Evolutionary conservation across 1,140 invertebrate genomes (phyloP), one percentile per base, ranked within the genome.

Genomic region (Bradynema listronoti): DNA sequence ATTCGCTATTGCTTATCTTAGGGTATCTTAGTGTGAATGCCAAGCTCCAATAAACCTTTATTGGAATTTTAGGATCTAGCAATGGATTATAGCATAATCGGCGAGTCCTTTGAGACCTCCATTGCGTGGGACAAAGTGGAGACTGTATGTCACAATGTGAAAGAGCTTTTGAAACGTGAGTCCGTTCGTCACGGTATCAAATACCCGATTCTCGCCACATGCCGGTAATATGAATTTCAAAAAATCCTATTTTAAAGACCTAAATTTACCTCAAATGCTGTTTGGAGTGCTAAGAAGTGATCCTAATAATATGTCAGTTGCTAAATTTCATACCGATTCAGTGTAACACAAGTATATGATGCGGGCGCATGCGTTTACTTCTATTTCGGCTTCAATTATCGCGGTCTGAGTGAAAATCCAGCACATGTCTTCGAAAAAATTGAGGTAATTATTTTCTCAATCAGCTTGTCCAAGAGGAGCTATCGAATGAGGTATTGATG

Each of bases 41-140:
- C 7, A 14, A n/a, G n/a, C n/a, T n/a, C n/a, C 51, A 4, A 3
- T 7, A 33, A 9, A 11, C 0, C 62, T 24, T 39, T 51, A 33
- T 46, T 61, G 6, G n/a, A 16, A 39, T 42, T 25, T 29, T 78
- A 91, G 88, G 93, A 98, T 80, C 80, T 96, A 41, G 92, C 85
- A 0, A 82, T 96, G 47, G 87, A 93, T 33, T 92, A 87, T 76
- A 84, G 85, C 57, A 84, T 95, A 39, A 85, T 97, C 7, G 60
- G 90, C 0, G 93, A 97, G 79, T 96, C 91, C 0, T 98, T 98
- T 81, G 93, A 98, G 80, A 98, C 93, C 0, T 96, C 92, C 0
- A 90, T 94, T 16, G 87, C 92, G 1, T 98, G 93, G 92, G 69
- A 49, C 39, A 68, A 66, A 53, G 86, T 90, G 5, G 78, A 86